These are phyloP conservation scores for Smittia sp. DNA, from an alignment of 2,888 invertebrate species.

Conservation along the genomic window DNA sequence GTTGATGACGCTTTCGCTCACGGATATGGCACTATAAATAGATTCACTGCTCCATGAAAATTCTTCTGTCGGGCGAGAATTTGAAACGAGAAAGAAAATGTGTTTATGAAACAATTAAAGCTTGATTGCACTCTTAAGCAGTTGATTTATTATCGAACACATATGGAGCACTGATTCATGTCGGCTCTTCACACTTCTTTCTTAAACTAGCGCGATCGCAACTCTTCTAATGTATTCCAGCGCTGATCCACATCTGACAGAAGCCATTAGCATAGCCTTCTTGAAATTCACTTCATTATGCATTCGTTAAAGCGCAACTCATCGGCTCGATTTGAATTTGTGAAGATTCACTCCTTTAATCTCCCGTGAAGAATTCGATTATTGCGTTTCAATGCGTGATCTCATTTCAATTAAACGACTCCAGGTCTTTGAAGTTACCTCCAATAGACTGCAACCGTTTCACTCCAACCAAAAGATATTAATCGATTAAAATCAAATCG, in stretches of 20 bases:
- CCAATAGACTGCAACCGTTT: not conserved
- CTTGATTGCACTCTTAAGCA: not conserved
- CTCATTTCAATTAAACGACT: not conserved
- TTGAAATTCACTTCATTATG: not conserved
- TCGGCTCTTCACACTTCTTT: not conserved
- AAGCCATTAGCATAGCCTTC: not conserved
- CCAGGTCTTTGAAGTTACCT: slow-evolving; percentile 14
- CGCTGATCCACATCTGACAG: not conserved
- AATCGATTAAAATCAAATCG: not conserved
- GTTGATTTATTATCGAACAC: slow-evolving; percentile 1
- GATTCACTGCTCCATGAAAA: not conserved
- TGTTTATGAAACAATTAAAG: slow-evolving; percentile 14
- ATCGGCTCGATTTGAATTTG: slow-evolving; percentile 1
- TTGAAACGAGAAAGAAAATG: not conserved
- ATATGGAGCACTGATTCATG: not conserved
- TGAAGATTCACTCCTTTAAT: not conserved
- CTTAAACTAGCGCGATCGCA: no score
- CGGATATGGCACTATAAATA: slow-evolving; percentile 38
- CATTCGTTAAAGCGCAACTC: not conserved
- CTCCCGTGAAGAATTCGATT: slow-evolving; percentile 20
- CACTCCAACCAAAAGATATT: not conserved
- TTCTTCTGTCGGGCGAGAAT: not conserved
- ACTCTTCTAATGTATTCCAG: not conserved
- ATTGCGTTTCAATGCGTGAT: slow-evolving; percentile 19
- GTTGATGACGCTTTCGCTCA: not conserved